Conservation (phyloP, 2,113 vertebrate genomes). For the Hystrix cristata region DNA sequence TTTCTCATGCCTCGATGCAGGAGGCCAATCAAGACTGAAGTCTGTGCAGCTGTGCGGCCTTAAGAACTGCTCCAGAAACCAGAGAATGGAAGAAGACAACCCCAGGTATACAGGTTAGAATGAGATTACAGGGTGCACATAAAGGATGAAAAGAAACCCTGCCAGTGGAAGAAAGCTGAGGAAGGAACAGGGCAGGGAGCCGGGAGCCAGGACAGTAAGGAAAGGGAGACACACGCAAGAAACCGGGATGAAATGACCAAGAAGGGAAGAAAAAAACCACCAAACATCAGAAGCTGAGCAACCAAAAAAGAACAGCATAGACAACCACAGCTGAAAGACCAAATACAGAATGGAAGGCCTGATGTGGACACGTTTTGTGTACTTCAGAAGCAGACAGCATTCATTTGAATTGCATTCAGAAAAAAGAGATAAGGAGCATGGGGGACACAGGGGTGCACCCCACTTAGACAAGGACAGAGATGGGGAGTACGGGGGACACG, state of each 20-base stretch:
- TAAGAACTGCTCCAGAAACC: not conserved
- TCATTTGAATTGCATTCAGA: not conserved
- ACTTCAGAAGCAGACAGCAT: not conserved
- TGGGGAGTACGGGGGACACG: not conserved
- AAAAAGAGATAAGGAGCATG: not conserved
- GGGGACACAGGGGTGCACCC: not conserved
- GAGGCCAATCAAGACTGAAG: not conserved
- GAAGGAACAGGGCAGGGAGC: not conserved
- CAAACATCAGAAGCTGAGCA: not conserved
- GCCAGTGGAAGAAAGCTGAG: not conserved
- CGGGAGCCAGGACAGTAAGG: not conserved
- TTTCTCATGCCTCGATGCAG: not conserved
- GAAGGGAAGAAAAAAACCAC: not conserved
- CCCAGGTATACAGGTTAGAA: not conserved
- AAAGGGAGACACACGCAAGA: not conserved
- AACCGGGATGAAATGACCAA: not conserved
- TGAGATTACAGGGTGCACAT: not conserved
- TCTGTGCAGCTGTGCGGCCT: not conserved
- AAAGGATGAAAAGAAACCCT: not conserved
- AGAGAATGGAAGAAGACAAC: not conserved
- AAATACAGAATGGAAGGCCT: not conserved
- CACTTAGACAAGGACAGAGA: too few species aligned
- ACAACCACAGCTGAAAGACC: not conserved
- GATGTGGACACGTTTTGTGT: accelerated
- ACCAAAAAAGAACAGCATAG: not conserved